Evolutionary conservation across 1,140 invertebrate species (phyloP), one percentile per base, ranked within the genome.

Genomic region (Zaprionus taronus): DNA sequence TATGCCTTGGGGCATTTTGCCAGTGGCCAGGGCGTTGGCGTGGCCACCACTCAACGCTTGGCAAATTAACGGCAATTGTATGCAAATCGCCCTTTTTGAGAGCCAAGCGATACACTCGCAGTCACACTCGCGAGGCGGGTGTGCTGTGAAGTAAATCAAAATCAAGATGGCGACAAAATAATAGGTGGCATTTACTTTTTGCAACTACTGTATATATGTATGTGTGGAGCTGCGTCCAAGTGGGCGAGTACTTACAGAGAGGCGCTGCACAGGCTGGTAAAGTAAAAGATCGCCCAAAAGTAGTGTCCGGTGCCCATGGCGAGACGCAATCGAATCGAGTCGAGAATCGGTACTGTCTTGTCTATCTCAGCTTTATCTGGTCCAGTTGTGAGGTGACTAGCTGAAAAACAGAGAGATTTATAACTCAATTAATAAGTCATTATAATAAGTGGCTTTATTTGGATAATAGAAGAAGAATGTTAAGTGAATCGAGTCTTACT

Each of bases 191-290:
- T 22, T 49, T 74, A 84, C 57, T 78, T 80, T 69, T 74, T 60
- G 70, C 63, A 79, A 71, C 84, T 79, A 82, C 70, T 77, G 68
- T 81, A 53, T 81, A 53, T 78, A 62, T 65, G 61, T 55, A 41
- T 55, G 15, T 60, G 36, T 63, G 64, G 47, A 28, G 57, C 20
- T 24, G 47, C 47, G 58, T 53, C 55, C 14, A 20, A 22, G 24
- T 49, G 17, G 17, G 17, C 26, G 24, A 51, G 69, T 93, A 93
- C 92, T 93, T 86, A 93, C 92, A 93, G 78, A 66, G 92, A 93
- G 62, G 92, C 92, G 81, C 92, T 93, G 87, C 92, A 93, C 74
- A 93, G 77, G 73, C 92, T 93, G 80, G 92, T 89, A 90, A 93
- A 92, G 73, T 91, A 92, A 61, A 93, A 86, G 77, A 93, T 91